Evolutionary conservation across 2,113 vertebrate species (phyloP).

Genomic region (Passer domesticus): DNA sequence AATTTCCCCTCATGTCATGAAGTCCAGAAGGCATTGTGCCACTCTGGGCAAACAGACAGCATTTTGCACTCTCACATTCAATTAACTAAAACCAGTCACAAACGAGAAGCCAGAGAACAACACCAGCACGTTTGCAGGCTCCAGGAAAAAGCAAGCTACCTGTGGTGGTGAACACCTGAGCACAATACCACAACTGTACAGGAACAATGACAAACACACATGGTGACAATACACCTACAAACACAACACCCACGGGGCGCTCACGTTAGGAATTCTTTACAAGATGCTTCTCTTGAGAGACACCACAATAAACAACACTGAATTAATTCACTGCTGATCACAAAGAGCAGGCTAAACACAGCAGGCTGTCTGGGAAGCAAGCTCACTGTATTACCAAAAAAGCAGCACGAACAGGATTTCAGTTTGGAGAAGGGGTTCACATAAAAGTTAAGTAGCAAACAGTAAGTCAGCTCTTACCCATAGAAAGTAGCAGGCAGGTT

Average conservation of each 20-base stretch:
- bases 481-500: neutral
- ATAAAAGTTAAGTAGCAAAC: constrained; percentile 41
- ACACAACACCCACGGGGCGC: neutral
- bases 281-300: neutral
- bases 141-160: constrained; percentile 1
- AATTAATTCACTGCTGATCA: constrained; percentile 3
- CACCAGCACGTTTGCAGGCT: neutral
- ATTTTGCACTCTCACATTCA: neutral
- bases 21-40: neutral
- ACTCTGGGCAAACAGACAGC: neutral
- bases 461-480: neutral
- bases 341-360: neutral
- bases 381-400: neutral
- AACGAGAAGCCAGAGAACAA: constrained; percentile 1
- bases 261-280: neutral
- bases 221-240: neutral
- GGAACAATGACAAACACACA: neutral
- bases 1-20: neutral
- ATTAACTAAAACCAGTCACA: neutral
- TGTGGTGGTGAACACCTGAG: neutral
- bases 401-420: neutral
- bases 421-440: constrained; percentile 39
- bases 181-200: neutral
- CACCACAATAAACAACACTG: neutral
- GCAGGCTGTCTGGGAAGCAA: constrained; percentile 5